These are phyloP conservation scores for Fabriciana adippe DNA, from an alignment of 2,888 invertebrate genomes.

Conservation along the genomic window DNA sequence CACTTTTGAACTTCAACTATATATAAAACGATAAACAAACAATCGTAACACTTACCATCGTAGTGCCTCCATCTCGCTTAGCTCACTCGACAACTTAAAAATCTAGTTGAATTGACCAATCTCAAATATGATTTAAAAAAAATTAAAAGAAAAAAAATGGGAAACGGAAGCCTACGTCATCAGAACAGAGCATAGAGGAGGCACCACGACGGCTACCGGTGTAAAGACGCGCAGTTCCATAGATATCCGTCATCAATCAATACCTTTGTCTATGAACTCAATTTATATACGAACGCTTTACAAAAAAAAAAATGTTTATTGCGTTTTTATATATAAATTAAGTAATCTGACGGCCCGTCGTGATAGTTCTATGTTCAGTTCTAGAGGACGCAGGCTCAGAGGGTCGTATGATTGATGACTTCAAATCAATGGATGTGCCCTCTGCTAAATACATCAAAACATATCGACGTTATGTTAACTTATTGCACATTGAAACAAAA, in stretches of 20 bases:
- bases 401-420: constrained; percentile 79
- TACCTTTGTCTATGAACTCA: constrained; percentile 46
- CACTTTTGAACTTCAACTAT: constrained; percentile 13
- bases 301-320: background rate
- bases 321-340: constrained; percentile 39
- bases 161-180: constrained; percentile 66
- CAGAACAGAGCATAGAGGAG: constrained; percentile 80
- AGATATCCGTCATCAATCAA: constrained; percentile 81
- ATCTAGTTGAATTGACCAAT: constrained; percentile 21
- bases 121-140: background rate
- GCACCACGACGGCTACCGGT: constrained; percentile 75
- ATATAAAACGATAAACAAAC: constrained; percentile 36
- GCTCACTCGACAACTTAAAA: constrained; percentile 44
- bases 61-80: constrained; percentile 73
- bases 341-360: constrained; percentile 66
- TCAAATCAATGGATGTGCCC: constrained; percentile 80
- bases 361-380: constrained; percentile 77
- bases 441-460: constrained; percentile 50
- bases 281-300: constrained; percentile 53
- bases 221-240: constrained; percentile 60
- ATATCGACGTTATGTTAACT: constrained; percentile 1
- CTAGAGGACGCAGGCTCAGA: constrained; percentile 74
- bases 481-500: constrained; percentile 6
- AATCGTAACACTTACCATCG: constrained; percentile 63
- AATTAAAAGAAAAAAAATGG: constrained; percentile 33